phyloP scores from a whole-genome alignment of 1,140 invertebrate genomes.

The Chionoecetes opilio region DNA sequence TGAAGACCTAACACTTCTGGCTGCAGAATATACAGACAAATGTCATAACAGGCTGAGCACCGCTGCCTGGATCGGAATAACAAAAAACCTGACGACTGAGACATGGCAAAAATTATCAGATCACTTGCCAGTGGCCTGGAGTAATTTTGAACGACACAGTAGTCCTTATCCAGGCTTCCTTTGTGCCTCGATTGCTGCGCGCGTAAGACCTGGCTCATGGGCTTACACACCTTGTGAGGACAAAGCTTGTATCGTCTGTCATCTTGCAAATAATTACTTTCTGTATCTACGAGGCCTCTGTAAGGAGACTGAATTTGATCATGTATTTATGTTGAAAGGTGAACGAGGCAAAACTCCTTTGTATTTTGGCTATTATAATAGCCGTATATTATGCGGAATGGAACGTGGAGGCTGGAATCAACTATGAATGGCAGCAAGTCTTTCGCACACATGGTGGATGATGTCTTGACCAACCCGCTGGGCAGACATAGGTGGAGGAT shows the following conservation, averaged over 20 bases:
- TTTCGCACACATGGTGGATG: not conserved
- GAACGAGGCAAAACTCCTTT: not conserved
- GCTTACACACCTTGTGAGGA: not conserved
- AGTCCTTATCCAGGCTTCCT: not conserved
- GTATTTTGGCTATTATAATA: constrained; percentile 19
- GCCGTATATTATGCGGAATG: not conserved
- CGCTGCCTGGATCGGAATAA: not conserved
- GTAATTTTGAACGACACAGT: not conserved
- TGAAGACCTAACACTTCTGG: not conserved
- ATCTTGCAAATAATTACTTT: not conserved
- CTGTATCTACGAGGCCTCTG: constrained; percentile 12
- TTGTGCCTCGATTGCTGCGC: not conserved
- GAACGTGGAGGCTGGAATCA: constrained; percentile 30
- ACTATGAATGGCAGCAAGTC: constrained; percentile 12
- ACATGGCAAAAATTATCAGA: not conserved
- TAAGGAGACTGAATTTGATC: not conserved
- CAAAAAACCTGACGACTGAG: not conserved
- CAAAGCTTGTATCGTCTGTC: not conserved
- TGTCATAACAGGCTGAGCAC: constrained; percentile 2
- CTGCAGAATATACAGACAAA: not conserved
- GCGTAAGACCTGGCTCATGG: not conserved
- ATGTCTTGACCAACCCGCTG: not conserved
- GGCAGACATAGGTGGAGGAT: constrained; percentile 35
- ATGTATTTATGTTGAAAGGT: not conserved
- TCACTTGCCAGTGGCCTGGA: not conserved